Conservation (phyloP, 2,113 vertebrate genomes). For the Hemibagrus wyckioides region DNA sequence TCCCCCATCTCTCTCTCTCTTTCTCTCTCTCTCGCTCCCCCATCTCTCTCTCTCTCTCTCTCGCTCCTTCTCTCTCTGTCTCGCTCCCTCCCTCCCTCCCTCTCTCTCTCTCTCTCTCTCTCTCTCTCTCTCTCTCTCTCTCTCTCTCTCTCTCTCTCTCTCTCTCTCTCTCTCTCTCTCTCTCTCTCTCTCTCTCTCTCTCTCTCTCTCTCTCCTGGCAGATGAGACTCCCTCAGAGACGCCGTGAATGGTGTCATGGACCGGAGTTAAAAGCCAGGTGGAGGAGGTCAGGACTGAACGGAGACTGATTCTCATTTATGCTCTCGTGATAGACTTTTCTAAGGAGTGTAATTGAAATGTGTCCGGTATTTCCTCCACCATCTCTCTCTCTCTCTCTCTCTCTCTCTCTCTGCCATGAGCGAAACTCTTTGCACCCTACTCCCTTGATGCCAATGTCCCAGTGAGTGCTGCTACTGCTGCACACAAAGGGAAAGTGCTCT, state of each 20-base stretch:
- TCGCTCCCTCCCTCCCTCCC: slow-evolving; percentile 13
- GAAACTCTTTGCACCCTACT: slow-evolving; percentile 70
- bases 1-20: not conserved
- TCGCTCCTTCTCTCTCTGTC: not conserved
- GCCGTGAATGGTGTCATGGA: not conserved
- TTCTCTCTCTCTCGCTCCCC: not conserved
- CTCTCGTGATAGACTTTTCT: slow-evolving; percentile 33
- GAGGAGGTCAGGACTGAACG: slow-evolving; percentile 52
- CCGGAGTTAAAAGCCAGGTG: slow-evolving; percentile 14
- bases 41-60: not conserved
- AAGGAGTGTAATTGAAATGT: slow-evolving; percentile 69
- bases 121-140: slow-evolving; percentile 49
- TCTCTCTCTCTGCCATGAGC: slow-evolving; percentile 69
- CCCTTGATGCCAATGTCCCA: slow-evolving; percentile 73
- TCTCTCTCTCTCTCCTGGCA: not conserved
- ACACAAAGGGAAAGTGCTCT: slow-evolving; percentile 74
- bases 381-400: slow-evolving; percentile 51
- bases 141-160: slow-evolving; percentile 55
- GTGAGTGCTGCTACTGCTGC: slow-evolving; percentile 64
- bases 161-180: slow-evolving; percentile 55
- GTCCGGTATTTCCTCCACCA: slow-evolving; percentile 59
- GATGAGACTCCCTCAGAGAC: not conserved
- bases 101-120: slow-evolving; percentile 53
- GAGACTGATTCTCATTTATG: slow-evolving; percentile 29
- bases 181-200: not conserved